Evolutionary conservation across 2,113 vertebrate genomes (phyloP).

Genomic region (Leptobrachium ailaonicum): DNA sequence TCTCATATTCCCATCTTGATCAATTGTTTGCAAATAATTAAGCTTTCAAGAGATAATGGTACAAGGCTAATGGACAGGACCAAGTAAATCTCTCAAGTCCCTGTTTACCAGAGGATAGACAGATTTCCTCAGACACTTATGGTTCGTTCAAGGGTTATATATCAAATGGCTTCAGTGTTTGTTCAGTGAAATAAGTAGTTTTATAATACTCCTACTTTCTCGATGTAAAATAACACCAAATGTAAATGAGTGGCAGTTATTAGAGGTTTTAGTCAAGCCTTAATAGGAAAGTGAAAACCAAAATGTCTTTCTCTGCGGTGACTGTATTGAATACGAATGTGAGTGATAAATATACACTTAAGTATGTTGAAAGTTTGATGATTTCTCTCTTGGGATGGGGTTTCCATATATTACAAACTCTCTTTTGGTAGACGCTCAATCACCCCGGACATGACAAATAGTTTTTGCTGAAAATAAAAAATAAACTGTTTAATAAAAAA

Average conservation of each 20-base stretch:
- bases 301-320: no score
- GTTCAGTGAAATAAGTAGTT: slow-evolving; percentile 26
- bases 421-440: no score
- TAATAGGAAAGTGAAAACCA: no score
- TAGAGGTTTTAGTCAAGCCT: not conserved
- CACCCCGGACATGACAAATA: no score
- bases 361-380: no score
- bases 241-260: no score
- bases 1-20: slow-evolving; percentile 78
- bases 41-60: slow-evolving; percentile 81
- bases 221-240: not conserved
- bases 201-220: not conserved
- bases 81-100: slow-evolving; percentile 66
- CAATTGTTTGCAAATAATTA: slow-evolving; percentile 89
- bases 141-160: slow-evolving; percentile 55
- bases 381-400: no score
- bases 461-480: no score
- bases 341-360: no score
- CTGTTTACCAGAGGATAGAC: slow-evolving; percentile 62
- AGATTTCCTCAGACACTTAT: slow-evolving; percentile 68
- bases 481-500: no score
- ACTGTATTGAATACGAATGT: no score
- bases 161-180: slow-evolving; percentile 33
- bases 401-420: no score
- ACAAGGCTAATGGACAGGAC: slow-evolving; percentile 73